Conservation (phyloP, 1,140 invertebrate species). For the Akabosia matsudoensis region DNA sequence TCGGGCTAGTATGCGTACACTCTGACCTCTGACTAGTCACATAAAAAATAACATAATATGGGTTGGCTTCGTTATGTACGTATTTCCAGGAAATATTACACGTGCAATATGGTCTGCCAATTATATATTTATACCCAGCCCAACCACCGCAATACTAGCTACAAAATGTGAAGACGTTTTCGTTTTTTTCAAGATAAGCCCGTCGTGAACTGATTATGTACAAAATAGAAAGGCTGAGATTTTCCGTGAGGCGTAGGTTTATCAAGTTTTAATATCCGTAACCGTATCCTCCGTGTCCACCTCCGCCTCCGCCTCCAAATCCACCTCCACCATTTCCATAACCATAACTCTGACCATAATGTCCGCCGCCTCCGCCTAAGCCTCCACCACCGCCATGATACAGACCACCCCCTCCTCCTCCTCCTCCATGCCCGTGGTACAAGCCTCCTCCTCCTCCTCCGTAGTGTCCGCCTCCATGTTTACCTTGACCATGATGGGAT, state of each 20-base stretch:
- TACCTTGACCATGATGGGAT: constrained; percentile 10
- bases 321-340: neutral
- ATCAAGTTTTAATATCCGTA: constrained; percentile 15
- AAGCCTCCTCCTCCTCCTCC: neutral
- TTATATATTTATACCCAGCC: no score
- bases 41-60: constrained; percentile 25
- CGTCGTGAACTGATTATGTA: no score
- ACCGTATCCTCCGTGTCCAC: neutral
- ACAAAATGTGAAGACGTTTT: no score
- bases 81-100: no score
- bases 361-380: neutral
- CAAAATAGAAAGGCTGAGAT: no score
- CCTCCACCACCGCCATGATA: neutral
- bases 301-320: neutral
- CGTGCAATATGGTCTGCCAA: no score
- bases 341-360: neutral
- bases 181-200: no score
- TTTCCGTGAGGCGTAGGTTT: no score
- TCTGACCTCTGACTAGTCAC: constrained; percentile 17
- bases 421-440: neutral
- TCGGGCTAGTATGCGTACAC: constrained; percentile 26
- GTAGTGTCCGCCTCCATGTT: neutral
- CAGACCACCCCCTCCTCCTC: neutral
- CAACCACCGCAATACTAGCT: no score
- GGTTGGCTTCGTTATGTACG: constrained; percentile 18